Evolutionary conservation across 2,888 invertebrate genomes (phyloP), one percentile per base, ranked within the genome.

Genomic region (Scaptomyza polygonia): DNA sequence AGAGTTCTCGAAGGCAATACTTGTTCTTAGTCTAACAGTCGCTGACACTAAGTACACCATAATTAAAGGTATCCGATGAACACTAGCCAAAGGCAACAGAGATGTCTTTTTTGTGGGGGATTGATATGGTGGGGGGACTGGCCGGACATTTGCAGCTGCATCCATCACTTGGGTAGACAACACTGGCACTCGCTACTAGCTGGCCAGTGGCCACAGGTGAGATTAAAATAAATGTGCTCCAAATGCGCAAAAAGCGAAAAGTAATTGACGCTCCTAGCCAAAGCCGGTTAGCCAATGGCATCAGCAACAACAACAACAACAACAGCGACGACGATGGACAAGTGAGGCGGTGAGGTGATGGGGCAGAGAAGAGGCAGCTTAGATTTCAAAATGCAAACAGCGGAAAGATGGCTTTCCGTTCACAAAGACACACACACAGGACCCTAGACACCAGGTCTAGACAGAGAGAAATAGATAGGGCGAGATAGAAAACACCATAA

Each of bases 191-290:
- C 3, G 39, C 16, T 9, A 2, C 39, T 39, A 1, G 39, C 16
- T 9, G 1, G 36, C 21, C n/a, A n/a, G n/a, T 34, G 47, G 44
- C 71, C 70, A 39, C 65, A 88, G 83, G 88, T 88, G 88, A 87
- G 88, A 87, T 88, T 87, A 77, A 88, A 86, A 87, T 83, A 81
- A 87, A 87, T 87, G 85, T 88, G 86, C 83, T 86, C 88, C 87
- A 86, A 86, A 88, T 86, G 88, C 81, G 77, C 86, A 86, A 86
- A 86, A 81, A 77, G 86, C 87, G 87, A 77, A 83, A 87, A 83
- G 84, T 86, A 87, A 86, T 86, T 86, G 87, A 87, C 79, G 86
- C 82, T 67, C 71, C 74, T 25, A 44, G 66, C 53, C 45, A n/a
- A 57, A 74, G 71, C 76, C 74, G 74, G 74, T 77, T 73, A 47